Evolutionary conservation across 2,888 invertebrate species (phyloP), one percentile per base, ranked within the genome.

Genomic region (Chrysodeixis includens): DNA sequence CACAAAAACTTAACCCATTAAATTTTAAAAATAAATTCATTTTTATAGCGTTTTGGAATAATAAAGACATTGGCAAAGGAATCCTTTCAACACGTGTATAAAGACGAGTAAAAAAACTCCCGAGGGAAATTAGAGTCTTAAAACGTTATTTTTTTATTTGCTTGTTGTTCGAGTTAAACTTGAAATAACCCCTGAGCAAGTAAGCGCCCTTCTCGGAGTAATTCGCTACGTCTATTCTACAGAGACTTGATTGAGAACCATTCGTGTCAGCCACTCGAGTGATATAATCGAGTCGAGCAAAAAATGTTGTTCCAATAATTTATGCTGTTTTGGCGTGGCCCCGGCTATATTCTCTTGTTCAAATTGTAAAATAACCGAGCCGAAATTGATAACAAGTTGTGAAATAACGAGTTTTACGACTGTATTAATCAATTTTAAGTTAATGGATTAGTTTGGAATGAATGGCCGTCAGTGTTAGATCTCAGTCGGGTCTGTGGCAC

Each of bases 191-290:
- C 69, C 58, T 26, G 56, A 22, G 46, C 55, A 61, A 55, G 60
- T 53, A 56, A 46, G 49, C 76, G 46, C 52, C 56, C 53, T 68
- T 62, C 54, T 30, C 60, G 30, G 49, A 71, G 53, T 67, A 58
- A 75, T 61, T 63, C 52, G 51, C 52, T 56, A 55, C 55, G 56
- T 62, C 56, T 58, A 60, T 66, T 69, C 65, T 60, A 49, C 53
- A 44, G 56, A 69, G 57, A 66, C 44, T 71, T 55, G 51, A 78
- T 76, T 67, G 61, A 76, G 57, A 67, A 62, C 55, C 62, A 74
- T 76, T 79, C 60, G 63, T 64, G 76, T 64, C 62, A 70, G 58
- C 66, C 67, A 56, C 67, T 74, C 64, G 60, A 67, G 40, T 63
- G 59, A 69, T 69, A 54, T 66, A 71, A 71, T 74, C 62, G 74